These are phyloP conservation scores for Zele albiditarsus DNA, from an alignment of 2,888 invertebrate genomes.

Conservation along the genomic window DNA sequence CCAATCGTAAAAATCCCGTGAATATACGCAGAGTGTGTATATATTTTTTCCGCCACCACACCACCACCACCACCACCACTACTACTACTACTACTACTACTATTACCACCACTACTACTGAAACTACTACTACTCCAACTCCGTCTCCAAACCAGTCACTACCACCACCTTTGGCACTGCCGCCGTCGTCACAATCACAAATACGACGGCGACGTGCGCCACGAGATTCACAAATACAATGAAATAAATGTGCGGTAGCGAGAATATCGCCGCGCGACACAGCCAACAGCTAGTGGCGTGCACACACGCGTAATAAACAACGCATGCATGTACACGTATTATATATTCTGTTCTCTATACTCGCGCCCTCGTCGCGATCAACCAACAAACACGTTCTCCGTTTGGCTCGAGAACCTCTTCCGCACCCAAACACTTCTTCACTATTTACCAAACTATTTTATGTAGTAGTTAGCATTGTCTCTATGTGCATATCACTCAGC, in stretches of 20 bases:
- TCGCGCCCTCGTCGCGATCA: conserved; percentile 8
- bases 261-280: conserved; percentile 31
- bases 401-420: conserved; percentile 12
- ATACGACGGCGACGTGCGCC: conserved; percentile 20
- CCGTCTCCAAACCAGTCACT: conserved; percentile 22
- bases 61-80: conserved; percentile 37
- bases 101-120: conserved; percentile 46
- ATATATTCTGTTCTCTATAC: conserved; percentile 21
- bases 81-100: too few species aligned
- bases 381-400: conserved; percentile 26
- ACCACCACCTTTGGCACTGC: conserved; percentile 39
- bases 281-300: conserved; percentile 44
- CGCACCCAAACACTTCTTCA: conserved; percentile 22
- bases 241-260: conserved; percentile 33
- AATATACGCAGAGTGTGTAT: conserved; percentile 58
- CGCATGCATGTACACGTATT: conserved; percentile 49
- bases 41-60: conserved; percentile 45
- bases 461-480: too few species aligned
- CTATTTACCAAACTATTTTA: not conserved
- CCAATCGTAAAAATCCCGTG: conserved; percentile 67
- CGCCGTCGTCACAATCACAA: conserved; percentile 40
- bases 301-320: conserved; percentile 51
- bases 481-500: too few species aligned
- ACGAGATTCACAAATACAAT: conserved; percentile 40
- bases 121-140: conserved; percentile 36